These are phyloP conservation scores for Tonatia bakeri DNA, from an alignment of 2,113 vertebrate genomes.

Conservation along the genomic window DNA sequence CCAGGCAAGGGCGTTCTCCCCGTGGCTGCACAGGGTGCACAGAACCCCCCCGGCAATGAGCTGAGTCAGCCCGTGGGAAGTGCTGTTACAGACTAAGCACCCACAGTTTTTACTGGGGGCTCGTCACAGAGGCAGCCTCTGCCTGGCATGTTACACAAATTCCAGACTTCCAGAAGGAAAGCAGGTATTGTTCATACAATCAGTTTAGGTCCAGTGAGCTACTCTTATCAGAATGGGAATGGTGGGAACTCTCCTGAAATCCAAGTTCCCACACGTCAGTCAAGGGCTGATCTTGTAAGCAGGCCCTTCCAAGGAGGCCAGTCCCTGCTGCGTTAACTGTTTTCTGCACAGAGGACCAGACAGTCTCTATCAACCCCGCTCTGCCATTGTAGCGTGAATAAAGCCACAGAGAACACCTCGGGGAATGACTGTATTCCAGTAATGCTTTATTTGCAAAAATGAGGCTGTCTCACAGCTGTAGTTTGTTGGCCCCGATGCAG, in stretches of 20 bases:
- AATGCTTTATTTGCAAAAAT: background rate
- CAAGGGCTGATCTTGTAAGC: background rate
- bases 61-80: background rate
- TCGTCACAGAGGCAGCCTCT: background rate
- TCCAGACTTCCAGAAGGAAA: background rate
- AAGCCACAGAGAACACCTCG: background rate
- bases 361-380: background rate
- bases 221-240: background rate
- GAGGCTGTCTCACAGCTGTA: too few relatives aligned
- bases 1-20: background rate
- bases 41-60: background rate
- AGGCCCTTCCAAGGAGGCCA: background rate
- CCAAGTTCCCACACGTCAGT: background rate
- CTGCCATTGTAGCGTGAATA: background rate
- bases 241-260: background rate
- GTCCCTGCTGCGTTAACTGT: background rate
- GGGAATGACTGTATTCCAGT: background rate
- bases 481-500: background rate
- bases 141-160: background rate
- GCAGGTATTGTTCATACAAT: background rate
- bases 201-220: background rate
- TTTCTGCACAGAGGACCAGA: background rate
- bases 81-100: background rate
- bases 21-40: accelerated
- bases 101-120: background rate